Percentiles rank a stretch among this genome's conserved stretches.
These are phyloP conservation scores for Brenthis ino DNA, from an alignment of 2,888 invertebrate genomes.

Conservation along the genomic window DNA sequence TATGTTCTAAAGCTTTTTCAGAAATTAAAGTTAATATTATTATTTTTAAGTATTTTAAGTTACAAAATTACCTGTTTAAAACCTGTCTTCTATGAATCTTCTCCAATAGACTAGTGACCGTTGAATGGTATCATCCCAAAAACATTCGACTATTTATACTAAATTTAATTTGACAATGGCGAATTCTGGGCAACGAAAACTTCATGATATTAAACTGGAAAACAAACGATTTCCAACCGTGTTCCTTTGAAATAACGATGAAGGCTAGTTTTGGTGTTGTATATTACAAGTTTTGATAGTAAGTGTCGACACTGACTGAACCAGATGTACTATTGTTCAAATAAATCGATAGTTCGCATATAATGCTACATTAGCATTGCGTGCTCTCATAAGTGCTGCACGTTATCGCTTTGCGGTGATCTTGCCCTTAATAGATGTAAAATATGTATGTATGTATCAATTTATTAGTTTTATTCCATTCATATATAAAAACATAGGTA, in stretches of 20 bases:
- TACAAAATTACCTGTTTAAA: slow-evolving; percentile 8
- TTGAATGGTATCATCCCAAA: slow-evolving; percentile 57
- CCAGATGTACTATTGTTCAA: slow-evolving; percentile 40
- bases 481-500: neutral
- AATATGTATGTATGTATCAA: slow-evolving; percentile 7
- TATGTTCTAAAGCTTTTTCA: too few relatives aligned
- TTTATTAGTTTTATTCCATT: neutral
- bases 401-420: slow-evolving; percentile 32
- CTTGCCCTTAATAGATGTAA: slow-evolving; percentile 20
- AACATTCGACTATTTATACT: slow-evolving; percentile 63
- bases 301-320: slow-evolving; percentile 40
- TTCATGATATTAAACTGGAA: slow-evolving; percentile 17
- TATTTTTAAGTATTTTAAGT: neutral
- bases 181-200: slow-evolving; percentile 41
- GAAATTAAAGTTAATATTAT: neutral
- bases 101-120: slow-evolving; percentile 40
- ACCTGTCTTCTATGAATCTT: slow-evolving; percentile 1
- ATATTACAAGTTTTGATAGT: slow-evolving; percentile 38
- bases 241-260: slow-evolving; percentile 1
- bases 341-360: slow-evolving; percentile 40
- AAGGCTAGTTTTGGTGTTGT: slow-evolving; percentile 2
- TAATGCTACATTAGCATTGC: slow-evolving; percentile 32
- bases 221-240: slow-evolving; percentile 35
- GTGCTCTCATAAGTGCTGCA: slow-evolving; percentile 23
- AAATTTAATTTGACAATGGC: slow-evolving; percentile 51